Evolutionary conservation across 2,888 invertebrate genomes (phyloP).

Genomic region (Tiliacea aurago): DNA sequence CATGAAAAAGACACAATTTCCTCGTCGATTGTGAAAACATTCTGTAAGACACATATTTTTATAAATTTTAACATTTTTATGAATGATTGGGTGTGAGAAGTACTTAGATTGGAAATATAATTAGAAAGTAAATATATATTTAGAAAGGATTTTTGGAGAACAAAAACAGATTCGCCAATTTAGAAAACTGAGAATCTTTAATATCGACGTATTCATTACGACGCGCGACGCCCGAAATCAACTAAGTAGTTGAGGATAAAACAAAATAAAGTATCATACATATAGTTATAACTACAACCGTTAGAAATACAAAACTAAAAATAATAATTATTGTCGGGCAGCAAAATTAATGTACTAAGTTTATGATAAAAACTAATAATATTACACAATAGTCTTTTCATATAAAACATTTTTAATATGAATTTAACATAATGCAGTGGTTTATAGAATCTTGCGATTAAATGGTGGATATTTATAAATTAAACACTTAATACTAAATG

Average conservation of each 20-base stretch:
- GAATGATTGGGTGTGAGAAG: not conserved
- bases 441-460: conserved; percentile 73
- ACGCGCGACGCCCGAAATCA: conserved; percentile 73
- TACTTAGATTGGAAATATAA: not conserved
- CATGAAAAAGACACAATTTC: conserved; percentile 49
- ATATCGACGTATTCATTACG: conserved; percentile 69
- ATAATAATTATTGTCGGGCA: conserved; percentile 84
- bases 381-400: conserved; percentile 79
- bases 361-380: conserved; percentile 76
- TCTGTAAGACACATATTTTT: conserved; percentile 16
- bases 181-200: conserved; percentile 21
- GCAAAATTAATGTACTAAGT: conserved; percentile 80
- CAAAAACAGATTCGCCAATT: conserved; percentile 15
- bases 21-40: conserved; percentile 52
- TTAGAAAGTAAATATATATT: no score
- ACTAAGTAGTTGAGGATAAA: conserved; percentile 59
- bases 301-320: conserved; percentile 75
- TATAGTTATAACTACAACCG: conserved; percentile 75
- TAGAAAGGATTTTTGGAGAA: not conserved
- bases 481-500: conserved; percentile 76
- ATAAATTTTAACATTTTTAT: not conserved
- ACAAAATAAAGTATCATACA: conserved; percentile 69
- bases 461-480: conserved; percentile 76
- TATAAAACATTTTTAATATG: conserved; percentile 71
- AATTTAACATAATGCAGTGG: conserved; percentile 62